Base-by-base conservation (phyloP, 2,797 vertebrate species). In the Muraenolepis orangiensis region DNA sequence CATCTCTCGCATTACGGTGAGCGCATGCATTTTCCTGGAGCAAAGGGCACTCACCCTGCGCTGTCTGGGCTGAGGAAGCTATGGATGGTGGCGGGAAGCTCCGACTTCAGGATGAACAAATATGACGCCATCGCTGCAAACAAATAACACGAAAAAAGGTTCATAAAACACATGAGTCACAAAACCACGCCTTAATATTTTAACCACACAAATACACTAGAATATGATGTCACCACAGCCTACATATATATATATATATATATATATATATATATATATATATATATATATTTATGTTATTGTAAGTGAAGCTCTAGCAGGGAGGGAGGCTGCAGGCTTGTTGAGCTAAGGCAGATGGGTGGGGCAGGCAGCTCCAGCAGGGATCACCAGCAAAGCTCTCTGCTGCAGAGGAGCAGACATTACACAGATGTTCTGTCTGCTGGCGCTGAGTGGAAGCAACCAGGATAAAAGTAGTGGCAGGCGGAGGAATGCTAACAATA, bases 41-140 rank as follows among this genome's bases (percentile, higher is more conserved):
- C 28, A 38, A 32, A 73, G 68, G 30, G 32, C 74, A 92, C 95
- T 93, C 93, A 99, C 97, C 93, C 93, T 36, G 87, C 87, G 67
- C 89, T 78, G 5, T 92, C 93, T 82, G 83, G 82, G 18, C 73
- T 87, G 80, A 96, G 74, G 88, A 99, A 90, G 80, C 94, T 93
- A 4, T 80, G 86, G 84, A 99, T 95, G 85, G 95, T 88, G 66
- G 93, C 93, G 79, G 97, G 97, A 90, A 99, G 93, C 88, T 99
- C 97, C 2, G 94, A 92, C 89, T 98, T 98, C 85, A 99, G 90
- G 92, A 99, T 95, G 86, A 98, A 93, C 90, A 99, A 92, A 84
- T 98, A 99, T 70, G 97, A 96, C 8, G 98, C 92, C 98, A 99
- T 99, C 61, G 96, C 98, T 99, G 94, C 68, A 88, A n/a, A 57